Percentiles rank a stretch among this genome's conserved stretches.
phyloP scores from a whole-genome alignment of 53 echinoderm and acorn worm genomes.

The Pentamera pediparva region DNA sequence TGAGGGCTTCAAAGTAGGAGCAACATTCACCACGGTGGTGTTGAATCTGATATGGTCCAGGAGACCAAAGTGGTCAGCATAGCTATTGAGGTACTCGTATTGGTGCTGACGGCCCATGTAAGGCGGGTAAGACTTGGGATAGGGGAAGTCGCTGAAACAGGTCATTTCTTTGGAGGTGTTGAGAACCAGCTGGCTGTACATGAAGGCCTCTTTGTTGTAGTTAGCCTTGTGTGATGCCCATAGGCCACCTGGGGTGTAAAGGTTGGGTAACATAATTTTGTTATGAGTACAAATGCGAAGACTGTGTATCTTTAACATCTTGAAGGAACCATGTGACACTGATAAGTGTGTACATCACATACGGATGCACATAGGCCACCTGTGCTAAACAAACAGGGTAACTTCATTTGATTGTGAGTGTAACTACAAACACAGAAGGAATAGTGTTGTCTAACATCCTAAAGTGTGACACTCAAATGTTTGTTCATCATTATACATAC shows the following conservation, averaged over 20 bases:
- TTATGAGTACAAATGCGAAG: too few relatives aligned
- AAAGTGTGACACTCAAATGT: too few relatives aligned
- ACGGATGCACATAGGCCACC: too few relatives aligned
- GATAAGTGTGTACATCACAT: too few relatives aligned
- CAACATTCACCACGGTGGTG: slow-evolving; percentile 37
- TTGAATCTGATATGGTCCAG: slow-evolving; percentile 36
- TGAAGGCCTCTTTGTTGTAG: not conserved
- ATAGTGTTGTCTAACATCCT: too few relatives aligned
- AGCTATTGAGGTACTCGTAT: slow-evolving; percentile 46
- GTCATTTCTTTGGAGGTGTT: slow-evolving; percentile 73
- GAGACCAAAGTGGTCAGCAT: slow-evolving; percentile 43
- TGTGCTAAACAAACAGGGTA: too few relatives aligned
- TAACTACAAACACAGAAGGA: too few relatives aligned
- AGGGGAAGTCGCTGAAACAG: slow-evolving; percentile 68
- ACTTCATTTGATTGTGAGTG: too few relatives aligned
- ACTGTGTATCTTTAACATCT: not conserved
- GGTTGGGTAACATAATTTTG: too few relatives aligned
- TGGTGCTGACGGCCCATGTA: slow-evolving; percentile 35
- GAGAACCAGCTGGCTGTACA: slow-evolving; percentile 51
- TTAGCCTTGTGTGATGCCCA: not conserved
- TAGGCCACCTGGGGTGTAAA: slow-evolving; percentile 27
- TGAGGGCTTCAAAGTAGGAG: slow-evolving; percentile 22
- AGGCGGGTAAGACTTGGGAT: slow-evolving; percentile 49
- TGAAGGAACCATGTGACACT: too few relatives aligned
- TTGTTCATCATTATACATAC: too few relatives aligned